Percentiles rank a stretch among this genome's conserved stretches.
Evolutionary conservation across 2,797 vertebrate genomes (phyloP).

Genomic region (Coluber constrictor): DNA sequence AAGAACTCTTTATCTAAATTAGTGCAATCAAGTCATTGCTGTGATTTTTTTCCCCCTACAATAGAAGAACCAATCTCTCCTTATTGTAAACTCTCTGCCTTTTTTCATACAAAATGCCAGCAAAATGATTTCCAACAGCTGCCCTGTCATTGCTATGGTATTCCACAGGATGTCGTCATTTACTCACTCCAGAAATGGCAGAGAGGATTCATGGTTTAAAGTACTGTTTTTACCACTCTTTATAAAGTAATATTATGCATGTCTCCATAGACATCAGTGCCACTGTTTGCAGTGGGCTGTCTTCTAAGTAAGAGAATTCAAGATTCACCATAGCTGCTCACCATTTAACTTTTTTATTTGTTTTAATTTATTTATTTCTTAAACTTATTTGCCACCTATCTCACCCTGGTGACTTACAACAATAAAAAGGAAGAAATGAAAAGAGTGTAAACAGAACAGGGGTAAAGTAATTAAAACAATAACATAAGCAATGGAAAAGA

Average conservation of each 20-base stretch:
- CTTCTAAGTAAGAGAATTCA: not conserved
- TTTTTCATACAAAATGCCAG: not conserved
- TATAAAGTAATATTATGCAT: not conserved
- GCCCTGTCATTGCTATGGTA: slow-evolving; percentile 5
- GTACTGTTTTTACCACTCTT: not conserved
- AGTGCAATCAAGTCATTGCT: not conserved
- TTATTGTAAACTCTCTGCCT: not conserved
- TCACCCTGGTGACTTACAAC: not conserved
- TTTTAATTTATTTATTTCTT: not conserved
- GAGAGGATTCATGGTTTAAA: not conserved
- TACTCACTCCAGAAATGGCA: slow-evolving; percentile 31
- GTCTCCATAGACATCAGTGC: not conserved
- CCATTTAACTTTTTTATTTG: not conserved
- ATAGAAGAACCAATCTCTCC: not conserved
- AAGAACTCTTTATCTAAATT: not conserved
- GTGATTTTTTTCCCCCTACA: not conserved
- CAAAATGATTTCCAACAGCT: not conserved
- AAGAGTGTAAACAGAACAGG: not conserved
- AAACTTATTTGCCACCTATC: not conserved
- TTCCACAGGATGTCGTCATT: slow-evolving; percentile 56
- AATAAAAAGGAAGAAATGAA: not conserved
- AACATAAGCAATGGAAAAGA: not conserved
- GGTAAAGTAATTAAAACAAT: not conserved
- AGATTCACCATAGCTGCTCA: not conserved
- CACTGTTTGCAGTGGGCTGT: not conserved